Conservation (phyloP, 1,140 invertebrate species). For the Cyphomyrmex costatus region DNA sequence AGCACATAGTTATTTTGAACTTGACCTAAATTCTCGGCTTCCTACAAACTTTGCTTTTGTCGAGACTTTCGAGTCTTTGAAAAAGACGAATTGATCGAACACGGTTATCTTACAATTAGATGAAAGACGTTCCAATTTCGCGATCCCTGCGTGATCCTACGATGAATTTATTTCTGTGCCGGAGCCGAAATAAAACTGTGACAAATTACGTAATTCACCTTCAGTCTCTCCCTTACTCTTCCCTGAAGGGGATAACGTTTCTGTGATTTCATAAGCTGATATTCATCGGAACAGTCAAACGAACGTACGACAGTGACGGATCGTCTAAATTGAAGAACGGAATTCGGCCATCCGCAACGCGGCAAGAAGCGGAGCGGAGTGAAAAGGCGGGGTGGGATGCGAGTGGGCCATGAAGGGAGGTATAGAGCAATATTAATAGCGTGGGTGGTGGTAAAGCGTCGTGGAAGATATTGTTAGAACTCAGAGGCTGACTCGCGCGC, state of each 20-base stretch:
- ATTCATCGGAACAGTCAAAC: slow-evolving; percentile 22
- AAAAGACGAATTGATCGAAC: slow-evolving; percentile 67
- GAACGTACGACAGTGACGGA: slow-evolving; percentile 61
- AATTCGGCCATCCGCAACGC: slow-evolving; percentile 14
- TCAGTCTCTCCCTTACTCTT: neutral
- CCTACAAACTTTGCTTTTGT: slow-evolving; percentile 55
- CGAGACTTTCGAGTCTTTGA: slow-evolving; percentile 36
- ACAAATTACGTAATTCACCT: slow-evolving; percentile 55
- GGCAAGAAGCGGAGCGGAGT: neutral
- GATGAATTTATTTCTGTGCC: slow-evolving; percentile 65
- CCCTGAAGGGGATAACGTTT: neutral
- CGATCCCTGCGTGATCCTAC: neutral
- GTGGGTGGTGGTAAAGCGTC: slow-evolving; percentile 82
- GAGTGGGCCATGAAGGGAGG: slow-evolving; percentile 60
- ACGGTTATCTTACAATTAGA: slow-evolving; percentile 50
- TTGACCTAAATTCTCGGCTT: slow-evolving; percentile 77
- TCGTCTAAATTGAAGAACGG: slow-evolving; percentile 64
- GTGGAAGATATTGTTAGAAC: slow-evolving; percentile 86
- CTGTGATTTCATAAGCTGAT: slow-evolving; percentile 48
- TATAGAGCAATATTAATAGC: slow-evolving; percentile 84
- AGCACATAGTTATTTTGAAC: slow-evolving; percentile 79
- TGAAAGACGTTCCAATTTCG: slow-evolving; percentile 44
- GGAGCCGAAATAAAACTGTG: slow-evolving; percentile 48
- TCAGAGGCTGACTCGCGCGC: slow-evolving; percentile 78
- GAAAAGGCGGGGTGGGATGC: neutral